A percentile compares a stretch with the other conserved stretches of the same genome.
These are phyloP conservation scores for Penaeus monodon DNA, from an alignment of 2,888 invertebrate species.

Conservation along the genomic window DNA sequence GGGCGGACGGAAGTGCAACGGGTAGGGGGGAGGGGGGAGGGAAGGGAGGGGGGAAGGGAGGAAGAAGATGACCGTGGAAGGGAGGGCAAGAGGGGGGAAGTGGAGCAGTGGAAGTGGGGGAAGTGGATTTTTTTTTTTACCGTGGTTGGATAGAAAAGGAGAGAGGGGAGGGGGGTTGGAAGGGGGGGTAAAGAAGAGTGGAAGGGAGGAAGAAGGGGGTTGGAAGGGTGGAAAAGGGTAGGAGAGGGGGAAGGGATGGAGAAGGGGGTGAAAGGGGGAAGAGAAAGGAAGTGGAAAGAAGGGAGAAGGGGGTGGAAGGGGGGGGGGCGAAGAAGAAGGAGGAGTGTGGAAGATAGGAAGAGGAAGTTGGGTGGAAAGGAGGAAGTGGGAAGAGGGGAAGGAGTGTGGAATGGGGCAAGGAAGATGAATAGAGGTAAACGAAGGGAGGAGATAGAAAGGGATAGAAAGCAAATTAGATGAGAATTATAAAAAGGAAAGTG, in stretches of 20 bases:
- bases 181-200: neutral
- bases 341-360: neutral
- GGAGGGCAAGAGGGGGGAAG: neutral
- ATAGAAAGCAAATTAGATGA: too few relatives aligned
- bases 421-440: too few relatives aligned
- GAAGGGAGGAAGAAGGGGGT: too few relatives aligned
- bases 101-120: neutral
- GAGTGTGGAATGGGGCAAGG: too few relatives aligned
- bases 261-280: too few relatives aligned
- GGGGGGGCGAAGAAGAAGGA: too few relatives aligned
- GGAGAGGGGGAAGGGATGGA: too few relatives aligned
- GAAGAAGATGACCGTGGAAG: neutral
- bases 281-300: too few relatives aligned
- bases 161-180: neutral
- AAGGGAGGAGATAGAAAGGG: too few relatives aligned
- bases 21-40: neutral
- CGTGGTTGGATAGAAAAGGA: neutral
- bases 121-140: too few relatives aligned
- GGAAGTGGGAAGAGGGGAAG: neutral
- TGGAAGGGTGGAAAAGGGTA: too few relatives aligned
- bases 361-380: neutral
- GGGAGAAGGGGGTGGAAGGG: neutral
- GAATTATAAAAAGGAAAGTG: too few relatives aligned
- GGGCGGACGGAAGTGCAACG: neutral
- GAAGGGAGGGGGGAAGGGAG: neutral